phyloP scores from a whole-genome alignment of 53 echinoderm and acorn worm genomes.

The Astropecten irregularis region DNA sequence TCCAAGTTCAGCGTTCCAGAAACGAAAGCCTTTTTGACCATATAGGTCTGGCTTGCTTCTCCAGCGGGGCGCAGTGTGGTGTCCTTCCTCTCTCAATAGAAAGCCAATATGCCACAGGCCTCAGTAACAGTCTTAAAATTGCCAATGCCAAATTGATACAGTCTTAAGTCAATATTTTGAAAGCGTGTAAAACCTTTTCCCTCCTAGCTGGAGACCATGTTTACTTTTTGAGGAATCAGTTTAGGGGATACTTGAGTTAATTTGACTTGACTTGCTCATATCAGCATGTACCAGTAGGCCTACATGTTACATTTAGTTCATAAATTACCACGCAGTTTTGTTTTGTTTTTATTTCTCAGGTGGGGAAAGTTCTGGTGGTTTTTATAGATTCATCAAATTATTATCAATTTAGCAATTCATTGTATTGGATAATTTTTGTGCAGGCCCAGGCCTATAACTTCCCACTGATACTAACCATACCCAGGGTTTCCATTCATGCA shows the following conservation, averaged over 20 bases:
- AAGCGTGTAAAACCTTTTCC: conserved; percentile 29
- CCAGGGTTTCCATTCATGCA: too few relatives aligned
- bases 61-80: conserved; percentile 12
- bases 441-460: too few relatives aligned
- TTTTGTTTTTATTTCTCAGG: too few relatives aligned
- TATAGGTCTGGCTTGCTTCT: too few relatives aligned
- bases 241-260: background rate
- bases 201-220: conserved; percentile 14
- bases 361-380: too few relatives aligned
- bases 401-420: too few relatives aligned
- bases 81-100: background rate
- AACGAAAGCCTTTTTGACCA: background rate
- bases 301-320: too few relatives aligned
- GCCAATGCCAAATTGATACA: conserved; percentile 14
- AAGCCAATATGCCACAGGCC: conserved; percentile 7
- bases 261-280: background rate
- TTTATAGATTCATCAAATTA: too few relatives aligned
- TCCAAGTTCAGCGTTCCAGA: conserved; percentile 35
- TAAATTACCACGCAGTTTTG: too few relatives aligned
- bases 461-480: too few relatives aligned
- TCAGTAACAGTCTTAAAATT: conserved; percentile 14
- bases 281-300: background rate
- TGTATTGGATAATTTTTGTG: too few relatives aligned
- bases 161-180: conserved; percentile 30
- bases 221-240: background rate